Conservation (phyloP, 2,888 invertebrate genomes). For the Nysson spinosus region DNA sequence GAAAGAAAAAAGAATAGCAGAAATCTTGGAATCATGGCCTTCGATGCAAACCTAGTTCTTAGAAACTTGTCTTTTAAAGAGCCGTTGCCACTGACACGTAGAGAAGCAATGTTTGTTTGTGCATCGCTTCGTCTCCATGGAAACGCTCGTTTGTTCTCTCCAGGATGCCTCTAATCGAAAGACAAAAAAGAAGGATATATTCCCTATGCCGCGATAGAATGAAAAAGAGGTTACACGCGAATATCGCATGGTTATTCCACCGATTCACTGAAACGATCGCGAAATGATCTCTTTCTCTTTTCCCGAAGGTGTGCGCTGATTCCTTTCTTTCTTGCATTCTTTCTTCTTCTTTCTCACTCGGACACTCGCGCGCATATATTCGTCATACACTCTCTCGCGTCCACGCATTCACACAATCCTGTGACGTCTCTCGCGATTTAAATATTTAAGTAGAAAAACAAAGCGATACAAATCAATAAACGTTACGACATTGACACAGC, state of each 20-base stretch:
- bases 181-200: neutral
- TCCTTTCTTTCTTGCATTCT: constrained; percentile 8
- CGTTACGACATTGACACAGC: constrained; percentile 70
- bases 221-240: neutral
- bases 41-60: constrained; percentile 11
- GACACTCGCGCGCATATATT: neutral
- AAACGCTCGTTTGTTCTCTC: too few species aligned
- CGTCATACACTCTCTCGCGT: constrained; percentile 7
- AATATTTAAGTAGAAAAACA: constrained; percentile 63
- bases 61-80: constrained; percentile 16
- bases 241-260: too few species aligned
- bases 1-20: constrained; percentile 4
- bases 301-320: constrained; percentile 17
- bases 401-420: neutral
- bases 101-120: constrained; percentile 21
- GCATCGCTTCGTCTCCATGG: constrained; percentile 17
- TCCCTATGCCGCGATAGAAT: neutral
- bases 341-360: neutral
- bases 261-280: too few species aligned
- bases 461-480: constrained; percentile 64
- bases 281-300: constrained; percentile 7
- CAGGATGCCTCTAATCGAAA: too few species aligned
- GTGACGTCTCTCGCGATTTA: neutral
- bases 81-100: constrained; percentile 9
- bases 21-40: constrained; percentile 8